phyloP scores from a whole-genome alignment of 2,888 invertebrate genomes.

The Torymus aiolomorphi region DNA sequence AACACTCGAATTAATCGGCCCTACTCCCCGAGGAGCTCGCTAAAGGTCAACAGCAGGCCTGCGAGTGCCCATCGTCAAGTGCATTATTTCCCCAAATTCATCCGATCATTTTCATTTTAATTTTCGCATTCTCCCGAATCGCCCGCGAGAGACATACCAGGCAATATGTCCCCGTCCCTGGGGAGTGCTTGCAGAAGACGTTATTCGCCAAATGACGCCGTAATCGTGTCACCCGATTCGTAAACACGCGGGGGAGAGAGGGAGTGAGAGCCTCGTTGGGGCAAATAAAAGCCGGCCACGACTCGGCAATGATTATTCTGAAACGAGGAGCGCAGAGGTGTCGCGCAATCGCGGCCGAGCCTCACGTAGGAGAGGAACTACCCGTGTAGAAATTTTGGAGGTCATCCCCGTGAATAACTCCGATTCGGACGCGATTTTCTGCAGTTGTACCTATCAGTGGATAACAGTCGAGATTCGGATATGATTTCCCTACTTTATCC shows the following conservation, averaged over 20 bases:
- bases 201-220: constrained; percentile 15
- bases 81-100: constrained; percentile 25
- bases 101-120: constrained; percentile 35
- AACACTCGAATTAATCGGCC: constrained; percentile 75
- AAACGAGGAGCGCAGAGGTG: too few species aligned
- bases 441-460: too few species aligned
- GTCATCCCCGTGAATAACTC: too few species aligned
- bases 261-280: too few species aligned
- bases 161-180: background rate
- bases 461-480: too few species aligned
- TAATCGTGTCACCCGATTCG: constrained; percentile 2
- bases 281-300: background rate
- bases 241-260: background rate
- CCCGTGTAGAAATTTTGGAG: too few species aligned
- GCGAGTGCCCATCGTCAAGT: constrained; percentile 22
- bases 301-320: background rate
- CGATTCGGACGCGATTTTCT: too few species aligned
- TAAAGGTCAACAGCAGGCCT: constrained; percentile 72
- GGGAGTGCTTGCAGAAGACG: constrained; percentile 14
- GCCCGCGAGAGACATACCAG: too few species aligned
- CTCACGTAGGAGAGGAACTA: too few species aligned
- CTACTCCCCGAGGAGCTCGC: constrained; percentile 72
- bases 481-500: too few species aligned
- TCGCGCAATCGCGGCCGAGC: too few species aligned
- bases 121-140: background rate